Base-by-base conservation (phyloP, 2,797 vertebrate species). In the Benthosema pterotum region DNA sequence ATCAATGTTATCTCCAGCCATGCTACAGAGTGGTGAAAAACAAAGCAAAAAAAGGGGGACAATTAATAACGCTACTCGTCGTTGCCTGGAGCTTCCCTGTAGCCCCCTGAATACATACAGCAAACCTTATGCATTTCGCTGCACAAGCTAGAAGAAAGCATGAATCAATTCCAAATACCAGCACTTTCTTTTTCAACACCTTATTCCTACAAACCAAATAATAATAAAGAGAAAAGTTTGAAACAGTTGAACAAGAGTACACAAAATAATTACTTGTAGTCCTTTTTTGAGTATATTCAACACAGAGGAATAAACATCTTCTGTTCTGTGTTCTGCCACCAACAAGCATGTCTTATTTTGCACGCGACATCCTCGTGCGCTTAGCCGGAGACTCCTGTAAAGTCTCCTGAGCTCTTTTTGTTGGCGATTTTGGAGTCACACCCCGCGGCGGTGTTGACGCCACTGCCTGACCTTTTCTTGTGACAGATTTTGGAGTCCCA, bases 301-400 rank as follows among this genome's bases (percentile, higher is more conserved):
- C 63, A 72, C 65, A 63, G 65, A 80, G 75, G 11, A 2, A 53
- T n/a, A 25, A 17, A 25, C 38, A 50, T 53, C 58, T 54, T 54
- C 49, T 68, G 71, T 56, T 64, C 62, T 45, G 70, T 13, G 13
- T 50, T 59, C 14, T 74, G n/a, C 32, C 61, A 42, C 74, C 22
- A 83, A 78, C 86, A 75, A 28, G 50, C 58, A 55, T 14, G 16
- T 71, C 66, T 86, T 64, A 91, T 75, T 91, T 93, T 28, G 59
- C 58, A 61, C 71, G 70, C 2, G 90, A 92, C 11, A 86, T 90
- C 83, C 92, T 89, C 76, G 88, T 91, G 64, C 93, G 92, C 70
- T 94, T 94, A 3, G 86, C 80, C 0, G 88, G 85, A 16, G 79
- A 82, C 57, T n/a, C n/a, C n/a, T 76, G 74, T 42, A 63, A 42